Evolutionary conservation across 2,888 invertebrate genomes (phyloP), one percentile per base, ranked within the genome.

Genomic region (Spodoptera exigua): DNA sequence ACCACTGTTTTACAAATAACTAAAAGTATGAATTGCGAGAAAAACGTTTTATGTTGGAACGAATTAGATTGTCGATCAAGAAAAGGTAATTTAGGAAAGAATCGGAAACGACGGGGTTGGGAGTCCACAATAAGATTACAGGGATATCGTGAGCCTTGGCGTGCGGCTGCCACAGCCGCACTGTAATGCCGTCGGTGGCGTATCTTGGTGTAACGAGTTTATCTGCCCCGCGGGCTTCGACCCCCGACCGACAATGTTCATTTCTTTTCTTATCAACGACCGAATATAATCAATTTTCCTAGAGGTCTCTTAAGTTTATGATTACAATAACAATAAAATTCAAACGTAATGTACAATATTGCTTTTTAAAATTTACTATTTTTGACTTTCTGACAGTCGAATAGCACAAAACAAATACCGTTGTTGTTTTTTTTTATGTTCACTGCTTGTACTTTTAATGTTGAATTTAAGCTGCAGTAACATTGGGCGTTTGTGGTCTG

Each of bases 181-280:
- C 79, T 69, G 67, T 67, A 65, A 71, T 67, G 73, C 67, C 81
- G 76, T 76, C 80, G 84, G 72, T 86, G 85, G 83, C 87, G 89
- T 89, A 89, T 91, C 90, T 89, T 85, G 85, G 84, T 87, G 85
- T 93, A 94, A 94, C 92, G 89, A 94, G 91, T 90, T 94, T 94
- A 93, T 92, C 91, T 92, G 92, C 91, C 93, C 92, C 89, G 92
- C 91, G 92, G 93, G 92, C 89, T 89, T 85, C 84, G 79, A 81
- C 85, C 82, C 79, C 79, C 83, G 71, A 73, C 79, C 83, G 71
- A 73, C 85, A 82, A 83, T 74, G 85, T 85, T 92, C 90, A 90
- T 90, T 88, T 89, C 85, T 86, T 87, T 86, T 85, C 84, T 82
- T 85, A 89, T 89, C 89, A 87, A 62, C 71, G 76, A 74, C 83